Percentiles rank a stretch among this genome's conserved stretches.
phyloP scores from a whole-genome alignment of 2,797 vertebrate genomes.

The Characodon lateralis region DNA sequence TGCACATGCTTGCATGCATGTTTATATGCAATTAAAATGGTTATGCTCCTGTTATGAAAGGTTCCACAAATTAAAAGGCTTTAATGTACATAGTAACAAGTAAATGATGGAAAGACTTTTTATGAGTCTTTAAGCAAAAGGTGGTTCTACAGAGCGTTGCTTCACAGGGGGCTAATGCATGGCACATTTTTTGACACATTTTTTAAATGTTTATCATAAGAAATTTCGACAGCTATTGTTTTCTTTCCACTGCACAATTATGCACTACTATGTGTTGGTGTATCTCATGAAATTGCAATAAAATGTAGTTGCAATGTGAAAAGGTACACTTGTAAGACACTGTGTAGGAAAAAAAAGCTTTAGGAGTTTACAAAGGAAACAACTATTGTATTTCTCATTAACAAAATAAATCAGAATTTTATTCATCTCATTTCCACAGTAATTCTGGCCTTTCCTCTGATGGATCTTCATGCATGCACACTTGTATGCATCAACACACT shows the following conservation, averaged over 20 bases:
- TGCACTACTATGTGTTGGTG: not conserved
- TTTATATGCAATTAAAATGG: slow-evolving; percentile 40
- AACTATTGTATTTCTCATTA: slow-evolving; percentile 29
- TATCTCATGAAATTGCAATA: not conserved
- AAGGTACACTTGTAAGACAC: not conserved
- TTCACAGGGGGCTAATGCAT: too few species aligned
- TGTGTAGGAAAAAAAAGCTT: too few species aligned
- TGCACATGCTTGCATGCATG: slow-evolving; percentile 29
- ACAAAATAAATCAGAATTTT: slow-evolving; percentile 42
- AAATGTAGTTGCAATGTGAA: not conserved
- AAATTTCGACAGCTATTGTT: not conserved
- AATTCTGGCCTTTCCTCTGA: slow-evolving; percentile 26
- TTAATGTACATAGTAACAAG: slow-evolving; percentile 41
- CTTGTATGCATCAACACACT: slow-evolving; percentile 5
- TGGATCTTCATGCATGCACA: slow-evolving; percentile 22
- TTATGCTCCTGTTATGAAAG: slow-evolving; percentile 64
- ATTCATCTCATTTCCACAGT: slow-evolving; percentile 44
- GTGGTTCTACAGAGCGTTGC: too few species aligned
- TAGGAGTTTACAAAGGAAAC: slow-evolving; percentile 8
- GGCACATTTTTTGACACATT: too few species aligned
- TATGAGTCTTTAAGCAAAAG: slow-evolving; percentile 24
- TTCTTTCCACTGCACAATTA: not conserved
- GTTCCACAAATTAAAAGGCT: slow-evolving; percentile 41
- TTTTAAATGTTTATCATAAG: not conserved
- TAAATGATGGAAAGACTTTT: slow-evolving; percentile 34